Base-by-base conservation (phyloP, 2,113 vertebrate genomes). In the Paralichthys olivaceus region DNA sequence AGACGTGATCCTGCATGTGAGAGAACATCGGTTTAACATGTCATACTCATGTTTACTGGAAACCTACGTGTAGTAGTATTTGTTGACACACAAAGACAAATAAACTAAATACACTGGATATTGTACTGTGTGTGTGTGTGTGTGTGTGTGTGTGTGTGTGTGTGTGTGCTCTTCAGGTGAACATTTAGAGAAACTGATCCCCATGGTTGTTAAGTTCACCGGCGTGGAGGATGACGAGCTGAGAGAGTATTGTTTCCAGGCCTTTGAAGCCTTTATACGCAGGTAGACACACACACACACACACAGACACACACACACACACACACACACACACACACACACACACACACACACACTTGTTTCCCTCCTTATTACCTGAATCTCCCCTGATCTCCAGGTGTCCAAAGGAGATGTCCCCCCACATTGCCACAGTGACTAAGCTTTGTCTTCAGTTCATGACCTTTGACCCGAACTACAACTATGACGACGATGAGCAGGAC, bases 381-480 rank as follows among this genome's bases (percentile, higher is more conserved):
- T 49, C 9, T 58, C 66, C n/a, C 0, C 12, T 73, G 54, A 74
- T 63, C 61, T 55, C 29, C 81, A 98, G 97, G 82, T 97, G 96
- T 81, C 97, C 96, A 19, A 98, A 98, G 89, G 97, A 99, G 87
- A 96, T 98, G 85, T 95, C 94, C 0, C 87, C 95, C 83, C 95
- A 98, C 0, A 92, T 98, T 72, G 72, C 95, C 1, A 95, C 66
- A 0, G 94, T 99, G 76, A 97, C 95, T 45, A 93, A 93, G 17
- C 92, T 98, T 8, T 97, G 97, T 87, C 93, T 98, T 37, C 95
- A 96, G 85, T 98, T 96, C 81, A 90, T 99, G 80, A 96, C 96
- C 58, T 96, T 97, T 1, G 97, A 99, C 86, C 97, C 97, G 1
- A 99, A 98, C 91, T 99, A 98, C 84, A 96, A 96, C 91, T 96